phyloP scores from a whole-genome alignment of 2,113 vertebrate genomes.

The Archocentrus centrarchus region DNA sequence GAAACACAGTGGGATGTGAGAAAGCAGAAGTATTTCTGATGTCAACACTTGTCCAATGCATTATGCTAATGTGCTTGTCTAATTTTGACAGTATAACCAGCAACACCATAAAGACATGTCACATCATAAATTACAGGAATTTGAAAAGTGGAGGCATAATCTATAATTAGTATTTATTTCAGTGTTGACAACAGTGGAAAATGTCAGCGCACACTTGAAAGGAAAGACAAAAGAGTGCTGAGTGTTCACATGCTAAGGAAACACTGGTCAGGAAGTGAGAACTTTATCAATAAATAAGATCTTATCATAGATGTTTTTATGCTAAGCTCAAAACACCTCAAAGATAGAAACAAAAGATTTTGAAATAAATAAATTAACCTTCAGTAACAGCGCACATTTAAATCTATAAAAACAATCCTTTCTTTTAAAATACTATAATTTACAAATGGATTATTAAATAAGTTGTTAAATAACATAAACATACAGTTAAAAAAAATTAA shows the following conservation, averaged over 20 bases:
- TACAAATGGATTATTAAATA: background rate
- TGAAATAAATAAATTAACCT: constrained; percentile 26
- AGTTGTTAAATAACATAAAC: background rate
- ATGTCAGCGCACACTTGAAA: constrained; percentile 10
- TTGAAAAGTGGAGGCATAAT: background rate
- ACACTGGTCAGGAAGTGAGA: constrained; percentile 2
- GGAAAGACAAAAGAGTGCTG: background rate
- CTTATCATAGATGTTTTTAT: constrained; percentile 26
- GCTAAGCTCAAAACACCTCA: constrained; percentile 7
- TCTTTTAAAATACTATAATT: background rate
- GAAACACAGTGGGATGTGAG: constrained; percentile 42
- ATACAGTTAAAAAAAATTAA: background rate
- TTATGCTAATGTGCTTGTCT: background rate
- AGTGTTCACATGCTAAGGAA: background rate
- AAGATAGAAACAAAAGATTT: constrained; percentile 37
- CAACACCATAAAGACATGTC: background rate
- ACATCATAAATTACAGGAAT: background rate
- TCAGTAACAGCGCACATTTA: constrained; percentile 41
- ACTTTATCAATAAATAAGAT: background rate
- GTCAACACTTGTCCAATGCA: background rate
- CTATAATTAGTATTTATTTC: constrained; percentile 54
- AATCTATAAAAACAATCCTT: background rate
- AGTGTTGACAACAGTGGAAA: constrained; percentile 15
- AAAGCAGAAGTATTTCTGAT: background rate
- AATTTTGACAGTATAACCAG: background rate